Percentiles rank a stretch among this genome's conserved stretches.
Evolutionary conservation across 2,113 vertebrate genomes (phyloP).

Genomic region (Diadophis punctatus): DNA sequence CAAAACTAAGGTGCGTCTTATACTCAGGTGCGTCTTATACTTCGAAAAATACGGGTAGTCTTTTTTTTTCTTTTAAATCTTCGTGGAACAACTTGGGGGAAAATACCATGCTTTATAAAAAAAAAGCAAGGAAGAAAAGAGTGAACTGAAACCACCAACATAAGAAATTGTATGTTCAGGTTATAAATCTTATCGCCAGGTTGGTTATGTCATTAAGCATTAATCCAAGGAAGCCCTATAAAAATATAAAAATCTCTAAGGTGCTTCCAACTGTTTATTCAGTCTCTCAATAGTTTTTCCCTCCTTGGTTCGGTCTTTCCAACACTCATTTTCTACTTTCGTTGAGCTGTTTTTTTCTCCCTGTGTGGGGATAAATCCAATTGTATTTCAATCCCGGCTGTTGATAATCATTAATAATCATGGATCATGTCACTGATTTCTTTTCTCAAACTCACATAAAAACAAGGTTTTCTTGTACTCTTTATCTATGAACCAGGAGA

Average conservation of each 20-base stretch:
- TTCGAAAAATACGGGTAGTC: no score
- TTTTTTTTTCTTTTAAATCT: neutral
- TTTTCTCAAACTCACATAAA: neutral
- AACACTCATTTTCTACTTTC: neutral
- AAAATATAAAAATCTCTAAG: neutral
- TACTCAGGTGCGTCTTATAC: no score
- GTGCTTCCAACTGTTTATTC: neutral
- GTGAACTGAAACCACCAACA: neutral
- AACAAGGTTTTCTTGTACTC: neutral
- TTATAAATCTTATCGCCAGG: neutral
- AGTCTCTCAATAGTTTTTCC: neutral
- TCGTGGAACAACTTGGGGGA: neutral
- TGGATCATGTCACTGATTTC: neutral
- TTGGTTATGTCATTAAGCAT: neutral
- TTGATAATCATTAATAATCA: neutral
- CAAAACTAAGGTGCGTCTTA: no score
- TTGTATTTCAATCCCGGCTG: neutral
- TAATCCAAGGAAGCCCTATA: neutral
- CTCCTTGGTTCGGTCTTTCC: neutral
- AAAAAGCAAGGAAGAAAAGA: neutral
- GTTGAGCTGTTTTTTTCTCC: neutral
- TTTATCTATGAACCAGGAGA: neutral
- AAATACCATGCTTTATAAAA: neutral
- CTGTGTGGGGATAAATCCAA: neutral
- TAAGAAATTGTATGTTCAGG: neutral